phyloP scores from a whole-genome alignment of 2,888 invertebrate genomes.

The Drosophila tanythrix region DNA sequence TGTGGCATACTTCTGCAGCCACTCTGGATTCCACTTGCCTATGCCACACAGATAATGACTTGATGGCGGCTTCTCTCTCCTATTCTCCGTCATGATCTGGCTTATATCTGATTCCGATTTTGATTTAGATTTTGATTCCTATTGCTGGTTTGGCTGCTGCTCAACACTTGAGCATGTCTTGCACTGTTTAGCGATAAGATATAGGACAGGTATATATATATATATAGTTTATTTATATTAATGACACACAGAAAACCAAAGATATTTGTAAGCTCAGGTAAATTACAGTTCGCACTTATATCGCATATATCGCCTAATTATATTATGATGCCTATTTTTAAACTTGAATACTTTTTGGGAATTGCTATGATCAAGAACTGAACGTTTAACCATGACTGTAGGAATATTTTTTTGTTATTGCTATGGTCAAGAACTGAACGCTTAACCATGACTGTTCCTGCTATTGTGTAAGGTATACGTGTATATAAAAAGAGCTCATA shows the following conservation, averaged over 20 bases:
- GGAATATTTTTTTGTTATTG: not conserved
- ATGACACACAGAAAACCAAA: slow-evolving; percentile 2
- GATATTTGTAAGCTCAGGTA: not conserved
- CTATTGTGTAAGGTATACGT: not conserved
- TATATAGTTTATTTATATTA: slow-evolving; percentile 7
- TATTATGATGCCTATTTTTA: not conserved
- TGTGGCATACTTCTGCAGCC: slow-evolving; percentile 87
- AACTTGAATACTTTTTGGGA: too few species aligned
- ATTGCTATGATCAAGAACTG: slow-evolving; percentile 20
- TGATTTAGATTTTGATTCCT: not conserved
- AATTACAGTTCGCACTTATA: slow-evolving; percentile 1
- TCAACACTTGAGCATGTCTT: slow-evolving; percentile 45
- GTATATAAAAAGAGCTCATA: slow-evolving; percentile 24
- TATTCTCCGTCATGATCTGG: slow-evolving; percentile 57
- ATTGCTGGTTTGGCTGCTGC: slow-evolving; percentile 5
- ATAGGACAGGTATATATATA: slow-evolving; percentile 14
- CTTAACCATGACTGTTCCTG: slow-evolving; percentile 57
- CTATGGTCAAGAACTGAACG: slow-evolving; percentile 20
- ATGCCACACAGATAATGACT: slow-evolving; percentile 86
- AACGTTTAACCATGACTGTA: slow-evolving; percentile 56
- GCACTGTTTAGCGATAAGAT: slow-evolving; percentile 29
- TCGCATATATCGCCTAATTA: not conserved
- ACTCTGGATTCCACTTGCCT: slow-evolving; percentile 86
- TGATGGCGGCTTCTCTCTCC: slow-evolving; percentile 54
- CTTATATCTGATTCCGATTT: not conserved